Evolutionary conservation across 1,140 invertebrate species (phyloP).

Genomic region (Drosophila serrata): DNA sequence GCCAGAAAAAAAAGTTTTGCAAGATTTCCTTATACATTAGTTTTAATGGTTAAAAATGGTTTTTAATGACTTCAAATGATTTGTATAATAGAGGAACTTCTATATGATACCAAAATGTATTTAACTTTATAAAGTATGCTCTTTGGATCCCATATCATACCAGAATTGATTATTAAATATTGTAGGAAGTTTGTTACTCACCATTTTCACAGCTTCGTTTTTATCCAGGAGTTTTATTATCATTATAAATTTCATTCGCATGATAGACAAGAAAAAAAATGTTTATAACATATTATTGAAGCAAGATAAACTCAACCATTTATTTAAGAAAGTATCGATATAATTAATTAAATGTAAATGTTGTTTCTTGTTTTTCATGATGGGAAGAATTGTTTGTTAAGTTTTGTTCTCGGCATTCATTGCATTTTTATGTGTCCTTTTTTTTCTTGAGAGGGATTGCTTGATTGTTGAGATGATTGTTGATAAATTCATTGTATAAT

Average conservation of each 20-base stretch:
- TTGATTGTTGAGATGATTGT: conserved; percentile 32
- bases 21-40: no score
- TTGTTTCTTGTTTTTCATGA: conserved; percentile 7
- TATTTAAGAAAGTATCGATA: conserved; percentile 42
- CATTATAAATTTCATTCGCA: conserved; percentile 46
- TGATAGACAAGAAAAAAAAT: conserved; percentile 46
- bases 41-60: no score
- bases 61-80: no score
- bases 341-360: conserved; percentile 45
- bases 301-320: conserved; percentile 31
- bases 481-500: conserved; percentile 41
- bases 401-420: conserved; percentile 1
- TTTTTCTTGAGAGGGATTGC: conserved; percentile 14
- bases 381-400: neutral
- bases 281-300: conserved; percentile 20
- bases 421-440: conserved; percentile 6
- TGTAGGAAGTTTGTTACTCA: no score
- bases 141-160: no score
- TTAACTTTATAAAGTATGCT: no score
- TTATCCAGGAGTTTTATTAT: conserved; percentile 21
- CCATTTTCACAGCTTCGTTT: conserved; percentile 12
- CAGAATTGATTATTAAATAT: no score
- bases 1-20: no score
- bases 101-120: no score
- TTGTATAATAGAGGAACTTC: no score